Evolutionary conservation across 2,797 vertebrate species (phyloP), one percentile per base, ranked within the genome.

Genomic region (Anguilla obscura): DNA sequence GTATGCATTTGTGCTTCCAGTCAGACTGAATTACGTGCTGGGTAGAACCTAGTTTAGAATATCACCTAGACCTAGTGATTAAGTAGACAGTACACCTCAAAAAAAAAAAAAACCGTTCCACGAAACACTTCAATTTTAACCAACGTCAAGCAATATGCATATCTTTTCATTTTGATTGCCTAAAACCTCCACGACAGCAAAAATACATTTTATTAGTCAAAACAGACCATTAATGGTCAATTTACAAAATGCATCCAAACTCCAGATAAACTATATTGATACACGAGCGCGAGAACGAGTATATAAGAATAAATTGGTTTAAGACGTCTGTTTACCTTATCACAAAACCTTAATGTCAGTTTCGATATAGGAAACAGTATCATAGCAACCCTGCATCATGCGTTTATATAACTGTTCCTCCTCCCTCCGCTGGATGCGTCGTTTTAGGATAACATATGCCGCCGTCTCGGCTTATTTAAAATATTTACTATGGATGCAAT

Each of bases 371-470:
- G 79, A 82, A 48, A 50, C 40, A 18, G 40, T 82, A 82, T 50
- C 40, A 50, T 48, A 82, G 40, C 79, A 82, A 50, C 79, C 79
- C 21, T 82, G 79, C 79, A n/a, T 82, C 79, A 40, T 16, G 33
- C 33, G 74, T 40, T 82, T 82, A 82, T 50, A 82, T 82, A 82
- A 82, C 18, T 9, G 79, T 50, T 50, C 79, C 79, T 50, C 16
- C 45, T 48, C 18, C 18, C 18, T n/a, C 16, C 18, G 18, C 7
- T 82, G 79, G 8, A 45, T 50, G 40, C 45, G 45, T 16, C 18
- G 45, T 82, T 40, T 50, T 48, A 40, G 45, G 69, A 74, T 30
- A 48, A 48, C 79, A 10, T 50, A 82, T 76, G 14, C 30, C 74
- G 16, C 5, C 18, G 36, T 76, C 74, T 40, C 36, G 1, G 74